Conservation (phyloP, 2,113 vertebrate genomes). For the Tiliqua scincoides region DNA sequence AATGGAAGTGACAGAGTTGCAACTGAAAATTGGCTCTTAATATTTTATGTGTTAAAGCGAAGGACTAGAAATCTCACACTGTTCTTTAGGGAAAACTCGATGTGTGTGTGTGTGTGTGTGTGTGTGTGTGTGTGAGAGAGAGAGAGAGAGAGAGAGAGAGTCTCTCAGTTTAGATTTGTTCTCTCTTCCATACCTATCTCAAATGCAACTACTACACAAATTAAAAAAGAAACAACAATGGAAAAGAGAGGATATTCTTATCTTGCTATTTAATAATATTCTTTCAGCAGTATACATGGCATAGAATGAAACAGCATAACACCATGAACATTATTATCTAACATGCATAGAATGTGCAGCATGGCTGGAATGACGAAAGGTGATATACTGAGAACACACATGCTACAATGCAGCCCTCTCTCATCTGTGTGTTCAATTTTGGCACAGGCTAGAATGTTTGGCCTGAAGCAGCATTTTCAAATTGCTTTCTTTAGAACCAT, state of each 20-base stretch:
- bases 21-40: slow-evolving; percentile 94
- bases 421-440: neutral
- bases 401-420: neutral
- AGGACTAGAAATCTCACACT: slow-evolving; percentile 81
- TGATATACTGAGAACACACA: neutral
- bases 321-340: neutral
- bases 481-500: slow-evolving; percentile 21
- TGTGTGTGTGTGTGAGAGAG: slow-evolving; percentile 27
- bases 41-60: slow-evolving; percentile 90
- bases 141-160: neutral
- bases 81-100: slow-evolving; percentile 81
- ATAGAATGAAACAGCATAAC: slow-evolving; percentile 40
- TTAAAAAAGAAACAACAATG: slow-evolving; percentile 47
- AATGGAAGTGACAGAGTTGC: slow-evolving; percentile 90
- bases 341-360: neutral
- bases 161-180: neutral
- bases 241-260: slow-evolving; percentile 26
- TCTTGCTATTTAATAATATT: slow-evolving; percentile 45
- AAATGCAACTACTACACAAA: slow-evolving; percentile 50
- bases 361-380: slow-evolving; percentile 1
- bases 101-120: slow-evolving; percentile 48
- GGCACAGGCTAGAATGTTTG: slow-evolving; percentile 35
- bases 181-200: slow-evolving; percentile 37
- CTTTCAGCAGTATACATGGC: neutral
- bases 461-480: slow-evolving; percentile 34